Evolutionary conservation across 2,888 invertebrate species (phyloP).

Genomic region (Yponomeuta plumbellus): DNA sequence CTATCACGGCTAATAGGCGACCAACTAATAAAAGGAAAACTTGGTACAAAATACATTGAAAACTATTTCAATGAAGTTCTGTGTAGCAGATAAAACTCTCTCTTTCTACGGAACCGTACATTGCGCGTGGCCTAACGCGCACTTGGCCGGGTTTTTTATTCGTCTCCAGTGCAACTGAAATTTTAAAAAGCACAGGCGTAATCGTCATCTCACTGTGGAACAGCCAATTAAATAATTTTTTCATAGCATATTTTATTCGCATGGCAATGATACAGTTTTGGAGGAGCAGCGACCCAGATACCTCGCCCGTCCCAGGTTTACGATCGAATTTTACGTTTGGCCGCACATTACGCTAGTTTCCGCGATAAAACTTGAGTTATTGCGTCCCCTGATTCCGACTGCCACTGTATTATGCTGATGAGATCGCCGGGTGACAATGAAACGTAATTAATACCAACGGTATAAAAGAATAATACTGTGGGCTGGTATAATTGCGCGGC

Average conservation of each 20-base stretch:
- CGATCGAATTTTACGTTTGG: conserved; percentile 30
- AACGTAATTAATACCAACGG: not conserved
- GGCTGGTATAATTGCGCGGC: not conserved
- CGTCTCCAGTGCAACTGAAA: too few relatives aligned
- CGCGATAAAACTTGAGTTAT: conserved; percentile 45
- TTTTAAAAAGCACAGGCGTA: too few relatives aligned
- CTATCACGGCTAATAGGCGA: too few relatives aligned
- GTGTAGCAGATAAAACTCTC: too few relatives aligned
- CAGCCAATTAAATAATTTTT: too few relatives aligned
- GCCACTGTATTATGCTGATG: not conserved
- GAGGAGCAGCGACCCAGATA: conserved; percentile 18
- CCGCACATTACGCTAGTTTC: conserved; percentile 38
- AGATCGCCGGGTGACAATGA: not conserved
- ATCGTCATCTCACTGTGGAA: too few relatives aligned
- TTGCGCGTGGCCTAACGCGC: too few relatives aligned
- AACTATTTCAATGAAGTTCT: too few relatives aligned
- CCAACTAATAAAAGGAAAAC: too few relatives aligned
- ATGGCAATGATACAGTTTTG: not conserved
- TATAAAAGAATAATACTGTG: not conserved
- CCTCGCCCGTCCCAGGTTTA: conserved; percentile 26
- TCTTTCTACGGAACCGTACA: too few relatives aligned
- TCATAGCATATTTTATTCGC: not conserved
- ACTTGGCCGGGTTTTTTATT: too few relatives aligned
- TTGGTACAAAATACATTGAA: too few relatives aligned
- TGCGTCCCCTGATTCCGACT: conserved; percentile 13